Evolutionary conservation across 2,888 invertebrate genomes (phyloP).

Genomic region (Platycnemis pennipes): DNA sequence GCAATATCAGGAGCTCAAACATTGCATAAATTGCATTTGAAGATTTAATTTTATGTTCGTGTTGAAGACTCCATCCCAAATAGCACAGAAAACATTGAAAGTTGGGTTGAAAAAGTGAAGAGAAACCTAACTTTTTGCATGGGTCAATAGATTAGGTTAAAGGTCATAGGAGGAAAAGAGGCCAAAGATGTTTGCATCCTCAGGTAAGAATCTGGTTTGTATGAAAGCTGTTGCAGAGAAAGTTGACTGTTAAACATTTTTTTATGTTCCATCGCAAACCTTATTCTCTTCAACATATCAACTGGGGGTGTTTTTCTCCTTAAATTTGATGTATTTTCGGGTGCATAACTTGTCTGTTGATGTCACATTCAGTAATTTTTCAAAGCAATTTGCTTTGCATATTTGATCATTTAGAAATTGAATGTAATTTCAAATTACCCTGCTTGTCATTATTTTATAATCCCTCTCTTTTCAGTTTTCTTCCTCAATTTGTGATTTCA

Average conservation of each 20-base stretch:
- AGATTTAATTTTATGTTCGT: neutral
- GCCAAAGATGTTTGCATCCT: conserved; percentile 52
- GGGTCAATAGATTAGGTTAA: conserved; percentile 44
- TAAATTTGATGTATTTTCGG: conserved; percentile 63
- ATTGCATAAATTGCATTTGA: neutral
- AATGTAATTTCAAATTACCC: neutral
- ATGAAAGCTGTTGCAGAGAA: conserved; percentile 40
- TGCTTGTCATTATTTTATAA: neutral
- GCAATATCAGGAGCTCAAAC: conserved; percentile 66
- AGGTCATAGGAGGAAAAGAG: conserved; percentile 32
- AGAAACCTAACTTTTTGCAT: neutral
- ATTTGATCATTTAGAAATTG: conserved; percentile 12
- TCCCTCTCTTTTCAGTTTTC: neutral
- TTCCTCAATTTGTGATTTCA: neutral
- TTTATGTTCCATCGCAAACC: conserved; percentile 41
- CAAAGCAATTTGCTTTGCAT: conserved; percentile 6
- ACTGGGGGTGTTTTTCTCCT: conserved; percentile 45
- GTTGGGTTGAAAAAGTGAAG: conserved; percentile 47
- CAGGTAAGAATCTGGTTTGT: conserved; percentile 67
- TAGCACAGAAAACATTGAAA: conserved; percentile 50
- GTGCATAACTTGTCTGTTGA: conserved; percentile 57
- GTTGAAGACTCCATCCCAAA: conserved; percentile 50
- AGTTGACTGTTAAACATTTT: conserved; percentile 52
- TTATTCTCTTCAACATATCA: conserved; percentile 60
- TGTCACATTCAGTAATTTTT: conserved; percentile 47